These are phyloP conservation scores for Hecatera dysodea DNA, from an alignment of 2,888 invertebrate genomes.

Conservation along the genomic window DNA sequence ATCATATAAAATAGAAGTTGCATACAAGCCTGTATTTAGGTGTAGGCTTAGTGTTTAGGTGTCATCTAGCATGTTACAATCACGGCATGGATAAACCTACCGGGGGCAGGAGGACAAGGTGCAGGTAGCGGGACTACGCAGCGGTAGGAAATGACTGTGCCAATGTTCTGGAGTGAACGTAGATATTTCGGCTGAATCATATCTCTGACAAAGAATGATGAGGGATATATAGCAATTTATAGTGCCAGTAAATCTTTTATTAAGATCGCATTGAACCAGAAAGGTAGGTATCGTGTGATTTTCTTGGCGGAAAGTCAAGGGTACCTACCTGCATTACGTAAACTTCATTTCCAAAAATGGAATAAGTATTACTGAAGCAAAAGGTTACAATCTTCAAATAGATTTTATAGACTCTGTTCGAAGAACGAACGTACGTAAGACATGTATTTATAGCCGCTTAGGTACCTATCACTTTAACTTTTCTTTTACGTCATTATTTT, in stretches of 20 bases:
- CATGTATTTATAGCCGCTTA: constrained; percentile 25
- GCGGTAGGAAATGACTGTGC: neutral
- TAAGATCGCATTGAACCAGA: neutral
- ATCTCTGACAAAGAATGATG: neutral
- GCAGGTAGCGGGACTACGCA: neutral
- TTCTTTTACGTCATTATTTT: constrained; percentile 20
- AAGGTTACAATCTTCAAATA: constrained; percentile 44
- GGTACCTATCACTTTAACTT: neutral
- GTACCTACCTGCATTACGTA: neutral
- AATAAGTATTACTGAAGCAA: constrained; percentile 6
- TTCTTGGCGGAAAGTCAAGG: neutral
- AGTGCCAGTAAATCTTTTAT: neutral
- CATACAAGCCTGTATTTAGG: too few relatives aligned
- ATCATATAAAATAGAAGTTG: neutral
- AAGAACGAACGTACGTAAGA: constrained; percentile 22
- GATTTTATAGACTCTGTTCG: constrained; percentile 20
- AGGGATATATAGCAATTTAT: neutral
- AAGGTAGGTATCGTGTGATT: neutral
- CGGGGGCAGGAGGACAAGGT: too few relatives aligned
- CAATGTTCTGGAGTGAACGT: neutral
- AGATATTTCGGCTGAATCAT: neutral
- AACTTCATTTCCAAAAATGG: constrained; percentile 6
- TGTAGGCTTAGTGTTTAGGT: neutral
- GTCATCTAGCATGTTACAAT: too few relatives aligned
- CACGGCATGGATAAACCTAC: neutral